Base-by-base conservation (phyloP, 53 echinoderm and acorn worm species). In the Stichopus horrens region DNA sequence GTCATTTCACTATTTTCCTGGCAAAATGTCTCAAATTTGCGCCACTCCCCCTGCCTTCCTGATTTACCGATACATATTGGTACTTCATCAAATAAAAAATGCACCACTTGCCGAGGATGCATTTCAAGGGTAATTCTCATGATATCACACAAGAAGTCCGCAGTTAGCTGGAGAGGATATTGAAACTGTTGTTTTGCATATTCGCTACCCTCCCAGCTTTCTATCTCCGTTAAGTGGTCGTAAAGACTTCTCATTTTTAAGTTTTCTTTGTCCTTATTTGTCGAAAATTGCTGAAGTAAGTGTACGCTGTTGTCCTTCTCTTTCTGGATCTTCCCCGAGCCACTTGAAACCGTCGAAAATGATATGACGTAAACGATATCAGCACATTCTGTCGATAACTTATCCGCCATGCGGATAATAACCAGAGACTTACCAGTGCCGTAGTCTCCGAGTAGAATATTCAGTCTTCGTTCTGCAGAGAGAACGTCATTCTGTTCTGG, bases 391-490 rank as follows among this genome's bases (percentile, higher is more conserved):
- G 20, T 16, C 16, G 74, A 71, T 11, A 86, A 4, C 10, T 73
- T 67, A 9, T 86, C 73, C 13, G 86, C 86, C 73, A 52, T 86
- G 53, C 71, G 52, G 52, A 74, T 74, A 6, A 86, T n/a, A 5
- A 87, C 5, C 21, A 87, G 55, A 11, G 87, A 87, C 22, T 87
- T 87, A 21, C 75, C 87, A 16, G 87, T 87, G 20, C 87, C 87
- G 73, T 74, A 87, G 22, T 87, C 87, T 74, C 87, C 87, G 18
- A 74, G 54, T 21, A 87, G 8, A 21, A 75, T n/a, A 6, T 85
- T 85, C 9, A 37, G 13, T 18, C 18, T 4, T 6, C 4, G 51
- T 54, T 16, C 21, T 52, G 74, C 9, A 5, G 7, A 55, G 3
- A 87, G 52, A 19, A 73, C 16, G 9, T 55, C 4, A 21, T 87